phyloP scores from a whole-genome alignment of 1,140 invertebrate genomes.

The Lycorma delicatula region DNA sequence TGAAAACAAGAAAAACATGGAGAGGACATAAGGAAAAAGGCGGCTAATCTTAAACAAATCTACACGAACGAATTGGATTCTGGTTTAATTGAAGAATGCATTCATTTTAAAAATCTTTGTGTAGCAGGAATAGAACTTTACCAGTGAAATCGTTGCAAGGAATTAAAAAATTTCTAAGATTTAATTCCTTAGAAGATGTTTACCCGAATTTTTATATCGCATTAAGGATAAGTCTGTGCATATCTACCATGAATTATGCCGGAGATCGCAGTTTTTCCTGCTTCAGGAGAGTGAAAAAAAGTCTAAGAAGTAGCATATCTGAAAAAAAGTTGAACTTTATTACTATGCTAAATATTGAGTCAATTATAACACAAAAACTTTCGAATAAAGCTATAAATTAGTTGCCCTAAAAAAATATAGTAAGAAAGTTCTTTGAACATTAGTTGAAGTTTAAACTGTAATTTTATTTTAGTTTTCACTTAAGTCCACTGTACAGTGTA shows the following conservation, averaged over 20 bases:
- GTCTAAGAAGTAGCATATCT: conserved; percentile 17
- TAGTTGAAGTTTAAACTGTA: too few species aligned
- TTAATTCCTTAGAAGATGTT: conserved; percentile 13
- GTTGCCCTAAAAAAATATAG: too few species aligned
- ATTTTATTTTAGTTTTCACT: too few species aligned
- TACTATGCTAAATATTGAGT: too few species aligned
- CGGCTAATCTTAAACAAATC: conserved; percentile 1
- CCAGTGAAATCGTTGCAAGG: neutral
- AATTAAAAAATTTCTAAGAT: conserved; percentile 13
- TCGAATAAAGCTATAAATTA: too few species aligned
- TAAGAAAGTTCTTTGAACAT: too few species aligned
- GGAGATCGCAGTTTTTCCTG: conserved; percentile 23
- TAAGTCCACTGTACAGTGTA: too few species aligned
- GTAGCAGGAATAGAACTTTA: neutral
- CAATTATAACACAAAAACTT: too few species aligned
- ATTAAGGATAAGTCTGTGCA: conserved; percentile 22
- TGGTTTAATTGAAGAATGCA: conserved; percentile 11
- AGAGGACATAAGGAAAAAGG: neutral
- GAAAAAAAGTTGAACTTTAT: too few species aligned
- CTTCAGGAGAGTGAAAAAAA: conserved; percentile 23
- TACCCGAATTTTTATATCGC: conserved; percentile 24
- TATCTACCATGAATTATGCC: conserved; percentile 16
- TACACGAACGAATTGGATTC: conserved; percentile 10
- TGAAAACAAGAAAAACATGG: conserved; percentile 16
- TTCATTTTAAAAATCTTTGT: conserved; percentile 17